These are phyloP conservation scores for Drosophila algonquin DNA, from an alignment of 2,888 invertebrate genomes.

Conservation along the genomic window DNA sequence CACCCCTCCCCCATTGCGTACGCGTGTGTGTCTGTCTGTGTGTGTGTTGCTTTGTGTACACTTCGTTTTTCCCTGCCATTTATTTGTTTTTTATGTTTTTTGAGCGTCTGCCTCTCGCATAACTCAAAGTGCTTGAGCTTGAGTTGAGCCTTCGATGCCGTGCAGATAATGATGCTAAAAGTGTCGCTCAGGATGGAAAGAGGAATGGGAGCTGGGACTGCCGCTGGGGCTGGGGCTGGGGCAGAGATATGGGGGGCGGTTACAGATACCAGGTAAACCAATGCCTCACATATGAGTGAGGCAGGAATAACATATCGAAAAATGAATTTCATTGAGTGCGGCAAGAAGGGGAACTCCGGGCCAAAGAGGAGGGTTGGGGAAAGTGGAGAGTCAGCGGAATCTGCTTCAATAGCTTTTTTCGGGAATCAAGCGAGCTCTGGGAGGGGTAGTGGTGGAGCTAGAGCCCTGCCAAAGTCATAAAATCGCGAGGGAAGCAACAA, in stretches of 20 bases:
- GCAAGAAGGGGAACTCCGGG: constrained; percentile 8
- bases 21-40: constrained; percentile 11
- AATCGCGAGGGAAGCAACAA: constrained; percentile 68
- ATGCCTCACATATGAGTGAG: constrained; percentile 40
- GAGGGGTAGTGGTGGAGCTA: constrained; percentile 12
- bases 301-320: constrained; percentile 74
- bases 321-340: constrained; percentile 68
- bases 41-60: constrained; percentile 30
- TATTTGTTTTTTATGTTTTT: constrained; percentile 71
- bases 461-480: constrained; percentile 69
- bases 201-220: neutral
- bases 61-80: constrained; percentile 61
- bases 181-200: constrained; percentile 55
- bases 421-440: constrained; percentile 17
- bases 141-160: constrained; percentile 57
- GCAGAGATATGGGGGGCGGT: neutral
- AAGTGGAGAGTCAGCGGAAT: constrained; percentile 76
- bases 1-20: neutral
- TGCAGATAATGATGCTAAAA: constrained; percentile 78
- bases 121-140: constrained; percentile 73
- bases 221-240: neutral
- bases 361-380: constrained; percentile 3
- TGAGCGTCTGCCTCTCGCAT: constrained; percentile 70
- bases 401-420: constrained; percentile 66
- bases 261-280: constrained; percentile 62